A percentile compares a stretch with the other conserved stretches of the same genome.
Conservation (phyloP, 2,113 vertebrate genomes). For the Synodontis membranacea region DNA sequence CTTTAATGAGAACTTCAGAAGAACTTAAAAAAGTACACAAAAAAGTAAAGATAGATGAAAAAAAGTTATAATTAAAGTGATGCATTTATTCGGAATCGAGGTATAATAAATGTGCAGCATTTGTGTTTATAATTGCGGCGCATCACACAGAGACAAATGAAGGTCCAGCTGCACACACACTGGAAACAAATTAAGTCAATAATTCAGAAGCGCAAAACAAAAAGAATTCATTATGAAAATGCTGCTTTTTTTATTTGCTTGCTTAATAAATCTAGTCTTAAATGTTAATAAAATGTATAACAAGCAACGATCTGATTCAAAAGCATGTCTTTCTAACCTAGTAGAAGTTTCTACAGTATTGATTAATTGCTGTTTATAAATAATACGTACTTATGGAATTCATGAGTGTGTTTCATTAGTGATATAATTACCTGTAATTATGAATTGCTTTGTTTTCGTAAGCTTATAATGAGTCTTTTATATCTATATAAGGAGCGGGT, state of each 20-base stretch:
- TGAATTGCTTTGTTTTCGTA: too few relatives aligned
- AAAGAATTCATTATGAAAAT: neutral
- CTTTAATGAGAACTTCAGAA: neutral
- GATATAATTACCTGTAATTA: too few relatives aligned
- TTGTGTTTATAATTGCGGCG: neutral
- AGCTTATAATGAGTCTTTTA: too few relatives aligned
- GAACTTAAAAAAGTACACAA: neutral
- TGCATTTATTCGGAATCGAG: neutral
- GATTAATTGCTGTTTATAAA: too few relatives aligned
- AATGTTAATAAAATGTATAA: neutral
- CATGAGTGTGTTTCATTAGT: too few relatives aligned
- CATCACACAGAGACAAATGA: neutral
- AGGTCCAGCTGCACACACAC: neutral
- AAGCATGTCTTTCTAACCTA: neutral
- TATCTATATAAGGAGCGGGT: too few relatives aligned
- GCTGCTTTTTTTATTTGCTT: neutral
- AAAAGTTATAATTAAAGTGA: neutral
- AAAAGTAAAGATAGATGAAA: neutral
- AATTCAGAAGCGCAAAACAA: neutral
- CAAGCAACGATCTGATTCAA: neutral
- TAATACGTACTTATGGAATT: too few relatives aligned
- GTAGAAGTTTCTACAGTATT: neutral
- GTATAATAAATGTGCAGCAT: neutral
- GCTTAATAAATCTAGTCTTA: neutral
- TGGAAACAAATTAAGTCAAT: neutral